Base-by-base conservation (phyloP, 2,797 vertebrate species). In the Acanthurus tractus region DNA sequence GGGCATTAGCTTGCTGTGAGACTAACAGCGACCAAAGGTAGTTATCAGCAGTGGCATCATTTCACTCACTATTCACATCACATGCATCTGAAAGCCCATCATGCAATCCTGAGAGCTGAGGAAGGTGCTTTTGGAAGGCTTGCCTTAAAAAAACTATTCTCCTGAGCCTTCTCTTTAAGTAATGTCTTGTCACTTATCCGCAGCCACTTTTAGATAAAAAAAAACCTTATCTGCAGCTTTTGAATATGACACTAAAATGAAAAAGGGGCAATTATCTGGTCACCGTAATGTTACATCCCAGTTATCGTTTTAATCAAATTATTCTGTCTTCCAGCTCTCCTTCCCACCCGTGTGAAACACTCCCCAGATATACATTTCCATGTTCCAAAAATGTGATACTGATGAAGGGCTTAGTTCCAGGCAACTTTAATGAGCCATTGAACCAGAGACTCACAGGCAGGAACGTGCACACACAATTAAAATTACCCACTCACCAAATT, bases 241-340 rank as follows among this genome's bases (percentile, higher is more conserved):
- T 65, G 82, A 81, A 81, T 74, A 61, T 55, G 17, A 75, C 76
- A 63, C 57, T 22, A 74, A 49, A 68, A 18, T 12, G 2, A 63
- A 62, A 79, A 59, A 4, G 54, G 36, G 38, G 59, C 58, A 74
- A 69, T 84, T 70, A 78, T 78, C 69, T 71, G n/a, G 29, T 70
- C 62, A 46, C 22, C 15, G 86, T 82, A 72, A 78, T 25, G 23
- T 67, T 82, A 67, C 29, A 78, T 61, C 44, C 58, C 34, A 85
- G 76, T 87, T 82, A 87, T 85, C 62, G 84, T 74, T 84, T 58
- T 75, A 79, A 85, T 87, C 70, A 71, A 88, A 87, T 81, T 7
- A 84, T 73, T 78, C 58, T 49, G 54, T 83, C 74, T 82, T 38
- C 63, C 44, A 61, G 70, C 63, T 79, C 48, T 74, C 8, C 69